These are phyloP conservation scores for Pseudoips prasinana DNA, from an alignment of 2,888 invertebrate species.

Conservation along the genomic window DNA sequence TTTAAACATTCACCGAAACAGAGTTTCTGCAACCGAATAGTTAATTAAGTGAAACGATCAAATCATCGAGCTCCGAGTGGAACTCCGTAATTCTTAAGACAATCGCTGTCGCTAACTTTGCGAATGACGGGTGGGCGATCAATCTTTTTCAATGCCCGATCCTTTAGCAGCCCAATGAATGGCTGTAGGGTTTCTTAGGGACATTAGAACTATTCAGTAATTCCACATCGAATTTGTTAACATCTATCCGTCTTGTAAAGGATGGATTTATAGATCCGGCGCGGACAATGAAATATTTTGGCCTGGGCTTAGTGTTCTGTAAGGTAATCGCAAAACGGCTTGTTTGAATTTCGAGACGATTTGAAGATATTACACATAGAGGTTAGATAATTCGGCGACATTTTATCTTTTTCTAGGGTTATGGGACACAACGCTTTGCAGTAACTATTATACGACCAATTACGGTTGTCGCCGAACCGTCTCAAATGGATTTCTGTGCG, in stretches of 20 bases:
- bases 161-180: slow-evolving; percentile 40
- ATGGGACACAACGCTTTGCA: too few relatives aligned
- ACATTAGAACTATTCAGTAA: slow-evolving; percentile 42
- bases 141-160: slow-evolving; percentile 46
- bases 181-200: slow-evolving; percentile 31
- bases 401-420: too few relatives aligned
- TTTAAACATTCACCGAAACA: too few relatives aligned
- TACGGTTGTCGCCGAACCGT: too few relatives aligned
- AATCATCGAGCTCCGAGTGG: slow-evolving; percentile 16
- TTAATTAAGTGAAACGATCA: slow-evolving; percentile 19
- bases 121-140: slow-evolving; percentile 40
- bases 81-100: slow-evolving; percentile 37
- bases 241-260: slow-evolving; percentile 40
- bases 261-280: slow-evolving; percentile 33
- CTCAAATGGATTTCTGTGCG: too few relatives aligned
- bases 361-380: too few relatives aligned
- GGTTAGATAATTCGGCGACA: too few relatives aligned
- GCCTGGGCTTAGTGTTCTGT: not conserved
- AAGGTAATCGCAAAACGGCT: too few relatives aligned
- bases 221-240: slow-evolving; percentile 41
- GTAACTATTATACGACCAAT: too few relatives aligned
- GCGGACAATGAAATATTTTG: slow-evolving; percentile 28
- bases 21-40: not conserved
- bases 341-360: too few relatives aligned
- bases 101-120: slow-evolving; percentile 41